Evolutionary conservation across 2,888 invertebrate species (phyloP).

Genomic region (Lacanobia oleracea): DNA sequence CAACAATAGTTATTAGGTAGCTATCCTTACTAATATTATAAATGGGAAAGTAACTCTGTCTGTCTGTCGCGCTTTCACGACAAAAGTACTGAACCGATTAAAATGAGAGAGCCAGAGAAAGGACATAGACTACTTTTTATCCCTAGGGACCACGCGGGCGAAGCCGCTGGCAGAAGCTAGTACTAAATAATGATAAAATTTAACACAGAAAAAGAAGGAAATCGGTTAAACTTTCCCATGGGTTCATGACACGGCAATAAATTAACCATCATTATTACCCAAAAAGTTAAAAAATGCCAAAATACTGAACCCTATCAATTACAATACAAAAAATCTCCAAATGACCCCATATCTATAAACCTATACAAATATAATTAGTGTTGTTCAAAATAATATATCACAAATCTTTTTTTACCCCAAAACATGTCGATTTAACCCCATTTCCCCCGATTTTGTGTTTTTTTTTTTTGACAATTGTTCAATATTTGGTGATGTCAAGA

Average conservation of each 20-base stretch:
- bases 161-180: too few relatives aligned
- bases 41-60: too few relatives aligned
- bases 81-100: too few relatives aligned
- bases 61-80: too few relatives aligned
- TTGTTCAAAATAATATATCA: constrained; percentile 83
- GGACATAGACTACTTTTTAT: too few relatives aligned
- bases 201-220: neutral
- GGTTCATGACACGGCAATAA: constrained; percentile 71
- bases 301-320: constrained; percentile 78
- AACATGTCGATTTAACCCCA: constrained; percentile 87
- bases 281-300: constrained; percentile 74
- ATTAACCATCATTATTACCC: constrained; percentile 69
- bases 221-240: constrained; percentile 76
- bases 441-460: constrained; percentile 77
- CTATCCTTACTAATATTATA: too few relatives aligned
- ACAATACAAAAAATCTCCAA: constrained; percentile 71
- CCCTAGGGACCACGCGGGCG: too few relatives aligned
- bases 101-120: too few relatives aligned
- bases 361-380: constrained; percentile 89
- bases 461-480: constrained; percentile 83
- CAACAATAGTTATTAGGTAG: too few relatives aligned
- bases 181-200: too few relatives aligned
- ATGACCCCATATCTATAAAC: constrained; percentile 78
- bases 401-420: constrained; percentile 83
- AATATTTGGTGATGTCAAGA: constrained; percentile 85